Evolutionary conservation across 2,888 invertebrate species (phyloP).

Genomic region (Ashinkailepas kermadecensis): DNA sequence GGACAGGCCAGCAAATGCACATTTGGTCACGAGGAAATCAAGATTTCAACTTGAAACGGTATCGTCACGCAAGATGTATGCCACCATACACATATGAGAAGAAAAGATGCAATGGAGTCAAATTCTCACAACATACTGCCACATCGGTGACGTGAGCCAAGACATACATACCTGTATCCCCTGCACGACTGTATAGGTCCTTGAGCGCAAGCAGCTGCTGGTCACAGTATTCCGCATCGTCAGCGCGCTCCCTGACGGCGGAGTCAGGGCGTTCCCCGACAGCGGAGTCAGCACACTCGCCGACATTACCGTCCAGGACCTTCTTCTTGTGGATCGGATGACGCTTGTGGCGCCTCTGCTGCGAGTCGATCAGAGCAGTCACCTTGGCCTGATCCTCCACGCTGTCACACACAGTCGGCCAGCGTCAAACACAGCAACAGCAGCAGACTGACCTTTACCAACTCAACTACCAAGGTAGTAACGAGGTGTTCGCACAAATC

Average conservation of each 20-base stretch:
- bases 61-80: neutral
- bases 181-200: neutral
- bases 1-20: neutral
- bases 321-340: constrained; percentile 1
- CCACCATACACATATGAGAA: neutral
- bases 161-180: neutral
- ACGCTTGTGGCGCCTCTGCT: constrained; percentile 17
- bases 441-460: no score
- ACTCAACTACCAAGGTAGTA: no score
- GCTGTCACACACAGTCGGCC: neutral
- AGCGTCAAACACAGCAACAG: no score
- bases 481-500: no score
- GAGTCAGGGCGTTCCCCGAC: neutral
- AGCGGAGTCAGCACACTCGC: no score
- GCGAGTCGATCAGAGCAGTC: constrained; percentile 16
- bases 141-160: no score
- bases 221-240: neutral
- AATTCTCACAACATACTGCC: no score
- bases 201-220: constrained; percentile 6
- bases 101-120: no score
- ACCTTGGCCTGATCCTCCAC: neutral
- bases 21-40: no score
- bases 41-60: no score
- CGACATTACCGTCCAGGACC: neutral
- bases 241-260: neutral